Conservation (phyloP, 2,888 invertebrate species). For the Tetanocera ferruginea region DNA sequence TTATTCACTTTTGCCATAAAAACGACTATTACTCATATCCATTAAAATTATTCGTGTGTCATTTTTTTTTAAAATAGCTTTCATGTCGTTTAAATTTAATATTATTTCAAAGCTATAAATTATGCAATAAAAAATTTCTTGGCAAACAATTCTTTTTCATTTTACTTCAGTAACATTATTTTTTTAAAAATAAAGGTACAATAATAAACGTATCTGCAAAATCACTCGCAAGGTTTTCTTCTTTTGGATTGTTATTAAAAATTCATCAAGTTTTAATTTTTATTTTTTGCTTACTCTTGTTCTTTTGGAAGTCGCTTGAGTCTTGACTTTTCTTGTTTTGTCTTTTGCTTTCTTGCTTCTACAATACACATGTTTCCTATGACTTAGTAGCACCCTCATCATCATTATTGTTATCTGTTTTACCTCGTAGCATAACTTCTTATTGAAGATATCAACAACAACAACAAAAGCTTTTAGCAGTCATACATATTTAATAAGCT, state of each 20-base stretch:
- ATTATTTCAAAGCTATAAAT: too few species aligned
- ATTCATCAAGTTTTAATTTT: neutral
- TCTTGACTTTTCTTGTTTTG: too few species aligned
- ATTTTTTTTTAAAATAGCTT: too few species aligned
- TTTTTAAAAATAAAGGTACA: neutral
- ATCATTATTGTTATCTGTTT: neutral
- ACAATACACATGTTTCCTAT: neutral
- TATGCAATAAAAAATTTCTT: neutral
- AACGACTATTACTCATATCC: too few species aligned
- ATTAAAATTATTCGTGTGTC: too few species aligned
- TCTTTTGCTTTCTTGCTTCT: neutral
- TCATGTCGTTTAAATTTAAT: too few species aligned
- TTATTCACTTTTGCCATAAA: too few species aligned
- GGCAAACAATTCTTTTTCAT: conserved; percentile 4
- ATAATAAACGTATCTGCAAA: neutral
- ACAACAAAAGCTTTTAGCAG: conserved; percentile 60
- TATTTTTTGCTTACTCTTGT: neutral
- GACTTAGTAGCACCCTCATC: neutral
- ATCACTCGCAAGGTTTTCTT: neutral
- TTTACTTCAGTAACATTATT: neutral
- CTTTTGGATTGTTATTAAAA: conserved; percentile 10
- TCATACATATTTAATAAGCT: conserved; percentile 62
- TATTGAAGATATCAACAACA: neutral
- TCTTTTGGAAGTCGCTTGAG: neutral
- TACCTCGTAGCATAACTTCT: neutral